Percentiles rank a stretch among this genome's conserved stretches.
These are phyloP conservation scores for Leptopilina drosophilae DNA, from an alignment of 2,888 invertebrate genomes.

Conservation along the genomic window DNA sequence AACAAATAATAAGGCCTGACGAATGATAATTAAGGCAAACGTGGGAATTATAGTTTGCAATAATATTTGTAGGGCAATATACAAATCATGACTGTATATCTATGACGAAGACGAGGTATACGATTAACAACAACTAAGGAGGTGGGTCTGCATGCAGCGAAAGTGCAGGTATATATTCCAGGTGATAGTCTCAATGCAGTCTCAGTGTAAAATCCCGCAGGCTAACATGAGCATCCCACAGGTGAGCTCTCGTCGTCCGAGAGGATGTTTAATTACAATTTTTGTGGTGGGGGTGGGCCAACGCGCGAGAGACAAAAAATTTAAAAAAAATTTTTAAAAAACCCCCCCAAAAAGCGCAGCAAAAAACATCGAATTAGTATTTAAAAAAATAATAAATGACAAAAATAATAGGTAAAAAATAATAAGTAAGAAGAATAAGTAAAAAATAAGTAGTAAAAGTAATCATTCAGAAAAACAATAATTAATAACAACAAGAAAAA, in stretches of 20 bases:
- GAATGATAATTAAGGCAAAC: slow-evolving; percentile 55
- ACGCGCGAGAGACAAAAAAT: slow-evolving; percentile 27
- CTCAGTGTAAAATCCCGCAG: slow-evolving; percentile 72
- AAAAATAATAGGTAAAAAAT: too few relatives aligned
- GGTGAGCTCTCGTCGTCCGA: slow-evolving; percentile 65
- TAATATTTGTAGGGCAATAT: slow-evolving; percentile 4
- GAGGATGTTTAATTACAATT: slow-evolving; percentile 39
- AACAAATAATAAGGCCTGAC: slow-evolving; percentile 37
- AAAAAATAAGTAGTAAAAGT: too few relatives aligned
- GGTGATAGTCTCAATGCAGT: slow-evolving; percentile 69
- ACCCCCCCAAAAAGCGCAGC: too few relatives aligned
- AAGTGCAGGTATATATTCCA: slow-evolving; percentile 75
- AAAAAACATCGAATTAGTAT: not conserved
- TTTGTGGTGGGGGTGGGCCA: slow-evolving; percentile 31
- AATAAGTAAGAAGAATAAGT: too few relatives aligned
- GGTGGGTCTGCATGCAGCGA: slow-evolving; percentile 70
- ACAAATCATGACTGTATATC: slow-evolving; percentile 45
- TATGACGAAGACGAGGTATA: slow-evolving; percentile 51
- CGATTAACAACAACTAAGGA: slow-evolving; percentile 65
- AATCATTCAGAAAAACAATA: too few relatives aligned
- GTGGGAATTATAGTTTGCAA: slow-evolving; percentile 62
- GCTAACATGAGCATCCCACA: slow-evolving; percentile 70
- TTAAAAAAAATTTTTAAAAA: too few relatives aligned
- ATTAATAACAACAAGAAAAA: too few relatives aligned
- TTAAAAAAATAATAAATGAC: too few relatives aligned